Evolutionary conservation across 2,888 invertebrate species (phyloP).

Genomic region (Drosophila mimica): DNA sequence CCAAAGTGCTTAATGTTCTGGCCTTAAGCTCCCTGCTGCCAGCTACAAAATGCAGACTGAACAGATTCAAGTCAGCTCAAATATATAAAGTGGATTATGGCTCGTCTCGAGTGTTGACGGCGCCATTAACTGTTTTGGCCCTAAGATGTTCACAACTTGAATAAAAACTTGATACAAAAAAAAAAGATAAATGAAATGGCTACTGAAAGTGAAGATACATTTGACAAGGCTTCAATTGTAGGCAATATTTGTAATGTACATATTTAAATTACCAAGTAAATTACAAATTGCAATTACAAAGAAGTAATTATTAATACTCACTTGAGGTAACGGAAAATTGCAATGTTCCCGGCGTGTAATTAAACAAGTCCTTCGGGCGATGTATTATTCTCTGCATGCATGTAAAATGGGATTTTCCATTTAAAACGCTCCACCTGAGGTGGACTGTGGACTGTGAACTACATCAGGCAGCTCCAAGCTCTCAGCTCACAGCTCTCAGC

Average conservation of each 20-base stretch:
- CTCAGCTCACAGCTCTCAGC: no score
- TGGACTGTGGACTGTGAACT: neutral
- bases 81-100: slow-evolving; percentile 42
- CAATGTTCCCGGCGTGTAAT: neutral
- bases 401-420: neutral
- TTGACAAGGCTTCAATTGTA: neutral
- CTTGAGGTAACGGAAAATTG: neutral
- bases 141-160: slow-evolving; percentile 9
- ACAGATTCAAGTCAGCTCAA: slow-evolving; percentile 25
- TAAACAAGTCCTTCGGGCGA: neutral
- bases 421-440: neutral
- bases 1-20: slow-evolving; percentile 50
- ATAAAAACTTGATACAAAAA: neutral
- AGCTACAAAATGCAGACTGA: slow-evolving; percentile 24
- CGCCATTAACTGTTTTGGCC: slow-evolving; percentile 26
- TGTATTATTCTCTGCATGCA: neutral
- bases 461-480: slow-evolving; percentile 5
- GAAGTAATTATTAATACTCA: neutral
- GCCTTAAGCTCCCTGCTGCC: slow-evolving; percentile 3
- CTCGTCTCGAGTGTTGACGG: slow-evolving; percentile 7
- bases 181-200: slow-evolving; percentile 10
- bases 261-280: neutral
- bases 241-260: neutral
- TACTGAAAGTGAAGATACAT: neutral
- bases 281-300: neutral